These are phyloP conservation scores for Pardalotus punctatus DNA, from an alignment of 2,113 vertebrate genomes.

Conservation along the genomic window DNA sequence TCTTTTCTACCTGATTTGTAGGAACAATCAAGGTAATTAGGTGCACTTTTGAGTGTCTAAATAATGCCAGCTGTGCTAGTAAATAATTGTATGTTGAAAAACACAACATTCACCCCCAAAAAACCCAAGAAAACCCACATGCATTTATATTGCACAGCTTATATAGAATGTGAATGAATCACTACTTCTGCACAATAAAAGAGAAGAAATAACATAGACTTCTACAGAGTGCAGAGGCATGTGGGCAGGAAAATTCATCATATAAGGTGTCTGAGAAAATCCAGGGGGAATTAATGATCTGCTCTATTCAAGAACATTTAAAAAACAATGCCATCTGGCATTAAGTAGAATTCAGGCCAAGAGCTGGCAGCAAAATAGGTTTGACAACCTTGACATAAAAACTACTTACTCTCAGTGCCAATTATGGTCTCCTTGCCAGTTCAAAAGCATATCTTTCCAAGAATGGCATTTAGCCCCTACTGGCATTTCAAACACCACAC, in stretches of 20 bases:
- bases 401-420: constrained; percentile 27
- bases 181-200: background rate
- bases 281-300: constrained; percentile 24
- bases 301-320: constrained; percentile 36
- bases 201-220: background rate
- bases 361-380: constrained; percentile 21
- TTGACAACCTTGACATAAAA: constrained; percentile 61
- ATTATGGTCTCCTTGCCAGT: constrained; percentile 16
- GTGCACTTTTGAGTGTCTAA: background rate
- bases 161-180: background rate
- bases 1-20: background rate
- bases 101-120: background rate
- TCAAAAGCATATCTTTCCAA: constrained; percentile 47
- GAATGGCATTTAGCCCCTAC: background rate
- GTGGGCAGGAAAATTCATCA: constrained; percentile 7
- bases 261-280: constrained; percentile 13
- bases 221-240: background rate
- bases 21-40: background rate
- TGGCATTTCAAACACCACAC: background rate
- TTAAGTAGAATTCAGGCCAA: constrained; percentile 55
- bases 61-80: background rate
- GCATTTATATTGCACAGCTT: background rate
- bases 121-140: background rate
- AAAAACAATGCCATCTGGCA: constrained; percentile 65
- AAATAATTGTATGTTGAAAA: background rate